phyloP scores from a whole-genome alignment of 2,797 vertebrate genomes.

The Orientallactaga sibirica region DNA sequence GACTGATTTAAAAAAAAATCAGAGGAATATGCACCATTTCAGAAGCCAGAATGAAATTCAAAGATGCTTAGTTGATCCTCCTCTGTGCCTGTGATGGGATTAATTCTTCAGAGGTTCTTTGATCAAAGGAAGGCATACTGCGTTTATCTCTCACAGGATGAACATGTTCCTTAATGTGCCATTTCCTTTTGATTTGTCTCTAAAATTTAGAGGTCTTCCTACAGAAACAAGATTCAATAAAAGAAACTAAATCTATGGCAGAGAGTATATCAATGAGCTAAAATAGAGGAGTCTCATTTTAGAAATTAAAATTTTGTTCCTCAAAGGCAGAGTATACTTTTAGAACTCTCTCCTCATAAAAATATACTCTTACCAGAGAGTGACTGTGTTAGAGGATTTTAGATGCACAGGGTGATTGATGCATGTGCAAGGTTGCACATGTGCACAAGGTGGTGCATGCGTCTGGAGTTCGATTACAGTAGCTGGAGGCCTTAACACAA shows the following conservation, averaged over 20 bases:
- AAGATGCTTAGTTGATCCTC: slow-evolving; percentile 56
- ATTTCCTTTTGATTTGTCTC: slow-evolving; percentile 51
- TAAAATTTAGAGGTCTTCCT: slow-evolving; percentile 55
- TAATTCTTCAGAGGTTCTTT: slow-evolving; percentile 52
- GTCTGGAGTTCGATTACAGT: no score
- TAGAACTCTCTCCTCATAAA: neutral
- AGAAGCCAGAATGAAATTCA: slow-evolving; percentile 61
- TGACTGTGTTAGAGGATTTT: neutral
- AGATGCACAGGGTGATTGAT: neutral
- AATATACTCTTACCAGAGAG: neutral
- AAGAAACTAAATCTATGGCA: neutral
- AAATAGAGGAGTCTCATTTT: neutral
- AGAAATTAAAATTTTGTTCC: neutral
- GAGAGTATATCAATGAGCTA: neutral
- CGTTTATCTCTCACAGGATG: neutral
- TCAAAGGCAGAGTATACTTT: neutral
- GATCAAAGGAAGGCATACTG: slow-evolving; percentile 60
- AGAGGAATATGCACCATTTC: slow-evolving; percentile 9
- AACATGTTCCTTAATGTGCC: slow-evolving; percentile 20
- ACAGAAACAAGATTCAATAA: slow-evolving; percentile 20
- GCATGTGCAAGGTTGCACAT: no score
- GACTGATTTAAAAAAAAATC: slow-evolving; percentile 57
- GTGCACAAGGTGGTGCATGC: no score
- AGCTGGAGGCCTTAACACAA: no score
- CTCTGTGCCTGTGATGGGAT: slow-evolving; percentile 17